These are phyloP conservation scores for Bhutanitis thaidina DNA, from an alignment of 2,888 invertebrate genomes.

Conservation along the genomic window DNA sequence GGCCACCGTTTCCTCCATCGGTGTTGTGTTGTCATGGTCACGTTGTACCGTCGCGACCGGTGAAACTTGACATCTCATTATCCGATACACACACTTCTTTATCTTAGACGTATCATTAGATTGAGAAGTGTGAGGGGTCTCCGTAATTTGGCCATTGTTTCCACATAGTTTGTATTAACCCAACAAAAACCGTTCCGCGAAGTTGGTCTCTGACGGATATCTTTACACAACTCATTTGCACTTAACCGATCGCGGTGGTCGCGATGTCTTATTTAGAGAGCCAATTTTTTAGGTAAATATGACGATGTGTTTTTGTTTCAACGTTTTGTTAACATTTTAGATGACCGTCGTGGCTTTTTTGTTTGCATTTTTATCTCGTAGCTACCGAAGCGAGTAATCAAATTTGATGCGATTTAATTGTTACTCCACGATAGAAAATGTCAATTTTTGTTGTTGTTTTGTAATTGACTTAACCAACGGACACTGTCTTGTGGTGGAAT, in stretches of 20 bases:
- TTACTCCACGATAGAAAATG: no score
- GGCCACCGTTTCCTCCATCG: conserved; percentile 49
- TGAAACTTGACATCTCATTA: conserved; percentile 27
- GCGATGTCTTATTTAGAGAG: conserved; percentile 28
- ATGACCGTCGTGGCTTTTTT: neutral
- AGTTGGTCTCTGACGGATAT: conserved; percentile 40
- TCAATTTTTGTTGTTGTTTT: no score
- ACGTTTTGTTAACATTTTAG: conserved; percentile 24
- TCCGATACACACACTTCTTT: conserved; percentile 7
- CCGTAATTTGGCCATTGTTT: conserved; percentile 32
- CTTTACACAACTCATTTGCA: conserved; percentile 61
- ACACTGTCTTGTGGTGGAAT: no score
- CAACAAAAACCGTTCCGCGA: conserved; percentile 57
- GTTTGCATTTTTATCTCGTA: no score
- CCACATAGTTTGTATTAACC: conserved; percentile 42
- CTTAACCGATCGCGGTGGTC: conserved; percentile 36
- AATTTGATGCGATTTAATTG: no score
- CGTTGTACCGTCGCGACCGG: conserved; percentile 31
- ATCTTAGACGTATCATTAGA: neutral
- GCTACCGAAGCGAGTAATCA: no score
- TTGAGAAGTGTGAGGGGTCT: conserved; percentile 31
- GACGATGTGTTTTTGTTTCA: conserved; percentile 10
- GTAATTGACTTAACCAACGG: no score
- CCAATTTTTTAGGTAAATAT: conserved; percentile 29
- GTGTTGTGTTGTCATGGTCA: conserved; percentile 40